A percentile compares a stretch with the other conserved stretches of the same genome.
These are phyloP conservation scores for Phymorhynchus buccinoides DNA, from an alignment of 1,140 invertebrate species.

Conservation along the genomic window DNA sequence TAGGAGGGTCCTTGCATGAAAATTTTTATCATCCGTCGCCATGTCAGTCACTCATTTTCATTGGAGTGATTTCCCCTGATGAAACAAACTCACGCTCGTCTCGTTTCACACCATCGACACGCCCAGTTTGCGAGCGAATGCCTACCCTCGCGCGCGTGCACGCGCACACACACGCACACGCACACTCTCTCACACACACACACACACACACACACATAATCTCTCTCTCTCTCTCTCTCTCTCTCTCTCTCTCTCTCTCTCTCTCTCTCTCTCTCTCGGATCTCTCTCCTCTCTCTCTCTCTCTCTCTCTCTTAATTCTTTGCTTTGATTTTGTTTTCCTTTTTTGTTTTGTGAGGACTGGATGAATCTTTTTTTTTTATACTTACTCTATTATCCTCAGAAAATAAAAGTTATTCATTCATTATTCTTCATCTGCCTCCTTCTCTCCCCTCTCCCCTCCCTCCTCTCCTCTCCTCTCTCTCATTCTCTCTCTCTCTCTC, in stretches of 20 bases:
- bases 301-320: no score
- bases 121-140: neutral
- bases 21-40: constrained; percentile 71
- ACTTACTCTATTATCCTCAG: no score
- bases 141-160: neutral
- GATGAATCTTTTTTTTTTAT: no score
- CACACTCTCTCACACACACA: neutral
- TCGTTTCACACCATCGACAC: neutral
- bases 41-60: constrained; percentile 24
- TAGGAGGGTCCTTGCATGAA: constrained; percentile 90
- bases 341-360: no score
- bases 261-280: neutral
- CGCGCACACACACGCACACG: neutral
- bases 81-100: neutral
- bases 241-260: no score
- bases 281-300: no score
- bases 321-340: no score
- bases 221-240: no score
- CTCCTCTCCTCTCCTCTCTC: no score
- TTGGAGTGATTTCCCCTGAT: constrained; percentile 34
- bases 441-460: neutral
- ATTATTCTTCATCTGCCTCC: no score
- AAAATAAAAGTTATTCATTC: no score
- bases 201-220: no score
- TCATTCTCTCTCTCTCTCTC: neutral